phyloP scores from a whole-genome alignment of 2,888 invertebrate genomes.

The Drosophila fulvimacula region DNA sequence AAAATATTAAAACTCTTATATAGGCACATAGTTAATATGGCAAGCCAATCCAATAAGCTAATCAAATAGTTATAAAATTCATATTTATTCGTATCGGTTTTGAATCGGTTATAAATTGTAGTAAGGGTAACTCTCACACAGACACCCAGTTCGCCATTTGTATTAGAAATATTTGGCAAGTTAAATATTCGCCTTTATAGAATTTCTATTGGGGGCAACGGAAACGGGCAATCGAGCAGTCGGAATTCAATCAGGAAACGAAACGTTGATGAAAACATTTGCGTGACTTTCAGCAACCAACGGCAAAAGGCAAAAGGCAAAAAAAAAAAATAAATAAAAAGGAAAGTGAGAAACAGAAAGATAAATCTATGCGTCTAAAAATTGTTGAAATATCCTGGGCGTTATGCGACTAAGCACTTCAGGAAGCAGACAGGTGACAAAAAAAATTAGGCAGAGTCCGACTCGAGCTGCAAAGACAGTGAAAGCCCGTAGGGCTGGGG shows the following conservation, averaged over 20 bases:
- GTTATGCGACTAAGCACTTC: conserved; percentile 27
- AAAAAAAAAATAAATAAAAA: neutral
- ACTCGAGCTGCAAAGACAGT: conserved; percentile 9
- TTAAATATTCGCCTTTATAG: conserved; percentile 13
- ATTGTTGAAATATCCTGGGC: conserved; percentile 44
- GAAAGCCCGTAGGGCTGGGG: neutral
- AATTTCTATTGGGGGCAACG: conserved; percentile 27
- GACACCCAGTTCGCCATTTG: neutral
- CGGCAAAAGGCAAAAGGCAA: too few relatives aligned
- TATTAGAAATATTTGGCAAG: conserved; percentile 21
- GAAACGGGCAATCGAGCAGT: conserved; percentile 52
- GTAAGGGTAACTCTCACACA: too few relatives aligned
- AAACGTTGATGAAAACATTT: conserved; percentile 77
- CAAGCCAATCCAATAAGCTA: neutral
- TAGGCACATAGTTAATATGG: neutral
- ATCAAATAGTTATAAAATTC: neutral
- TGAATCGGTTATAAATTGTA: neutral
- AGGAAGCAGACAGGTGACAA: conserved; percentile 57
- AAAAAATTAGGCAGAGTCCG: conserved; percentile 18
- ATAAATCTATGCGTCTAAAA: conserved; percentile 59
- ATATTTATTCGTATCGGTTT: neutral
- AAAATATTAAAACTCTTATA: neutral
- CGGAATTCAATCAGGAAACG: conserved; percentile 76
- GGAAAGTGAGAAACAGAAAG: conserved; percentile 16
- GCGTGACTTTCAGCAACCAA: conserved; percentile 43